Evolutionary conservation across 2,797 vertebrate genomes (phyloP), one percentile per base, ranked within the genome.

Genomic region (Sebastes cheni): DNA sequence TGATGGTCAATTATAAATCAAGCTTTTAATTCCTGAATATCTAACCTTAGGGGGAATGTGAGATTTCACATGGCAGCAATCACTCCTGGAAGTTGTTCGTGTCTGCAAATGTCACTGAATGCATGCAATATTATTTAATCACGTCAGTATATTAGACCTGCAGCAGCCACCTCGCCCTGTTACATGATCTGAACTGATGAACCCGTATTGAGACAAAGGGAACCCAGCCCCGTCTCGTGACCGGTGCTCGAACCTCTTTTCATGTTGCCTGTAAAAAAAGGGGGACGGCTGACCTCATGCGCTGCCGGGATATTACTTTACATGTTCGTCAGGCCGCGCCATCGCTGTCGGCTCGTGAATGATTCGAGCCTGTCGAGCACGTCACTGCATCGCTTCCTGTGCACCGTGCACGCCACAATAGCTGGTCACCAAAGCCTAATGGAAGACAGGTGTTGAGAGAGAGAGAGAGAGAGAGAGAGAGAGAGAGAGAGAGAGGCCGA

Each of bases 291-390:
- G 91, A 93, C 90, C 86, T 93, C 88, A 82, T 85, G 83, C n/a
- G 32, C 87, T 85, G 75, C 77, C 2, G 81, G 89, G 92, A 91
- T 93, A 92, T 94, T 92, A 88, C 79, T 88, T 94, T 90, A 93
- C 89, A 27, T 89, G 80, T 82, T 83, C 82, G 66, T 68, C 81
- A 74, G 86, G 81, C 77, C 60, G 61, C 85, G 64, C 90, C 88
- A 86, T 89, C 81, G 6, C 69, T 16, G 74, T 59, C 61, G 27
- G 68, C 80, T 52, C 8, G 34, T 73, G 87, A 81, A 50, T 25
- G 84, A 79, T 69, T 85, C 65, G 30, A 81, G 82, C 65, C 80
- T 25, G 78, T 69, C 25, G 59, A 32, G 73, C 74, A 60, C 58
- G 71, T 90, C 83, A 67, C 82, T 30, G 75, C 77, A 34, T 73